phyloP scores from a whole-genome alignment of 2,113 vertebrate genomes.

The Ptyas mucosa region DNA sequence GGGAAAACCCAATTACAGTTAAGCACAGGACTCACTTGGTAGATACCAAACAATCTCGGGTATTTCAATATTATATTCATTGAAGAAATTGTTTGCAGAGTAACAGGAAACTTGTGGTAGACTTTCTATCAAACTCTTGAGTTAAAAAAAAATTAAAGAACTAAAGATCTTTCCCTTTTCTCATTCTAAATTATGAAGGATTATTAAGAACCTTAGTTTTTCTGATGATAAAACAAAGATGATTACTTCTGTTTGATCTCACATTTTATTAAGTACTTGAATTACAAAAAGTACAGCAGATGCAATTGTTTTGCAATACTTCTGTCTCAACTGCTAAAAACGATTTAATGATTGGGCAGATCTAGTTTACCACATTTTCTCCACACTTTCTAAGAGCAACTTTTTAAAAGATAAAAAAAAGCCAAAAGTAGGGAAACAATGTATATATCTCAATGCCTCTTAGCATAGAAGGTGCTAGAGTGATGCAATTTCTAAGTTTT shows the following conservation, averaged over 20 bases:
- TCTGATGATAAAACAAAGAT: slow-evolving; percentile 39
- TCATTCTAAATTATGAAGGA: slow-evolving; percentile 47
- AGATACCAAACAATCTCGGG: slow-evolving; percentile 40
- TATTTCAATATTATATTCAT: slow-evolving; percentile 44
- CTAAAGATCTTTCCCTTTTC: slow-evolving; percentile 42
- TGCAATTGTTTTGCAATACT: slow-evolving; percentile 30
- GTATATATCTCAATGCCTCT: neutral
- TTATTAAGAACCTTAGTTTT: slow-evolving; percentile 45
- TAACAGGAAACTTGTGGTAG: slow-evolving; percentile 47
- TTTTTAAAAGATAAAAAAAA: neutral
- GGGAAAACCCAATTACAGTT: neutral
- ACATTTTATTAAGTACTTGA: slow-evolving; percentile 23
- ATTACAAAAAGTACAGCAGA: neutral
- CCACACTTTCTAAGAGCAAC: neutral
- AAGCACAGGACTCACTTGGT: slow-evolving; percentile 50
- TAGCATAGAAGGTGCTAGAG: slow-evolving; percentile 34
- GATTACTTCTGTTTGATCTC: slow-evolving; percentile 28
- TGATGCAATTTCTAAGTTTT: slow-evolving; percentile 19
- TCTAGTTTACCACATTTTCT: slow-evolving; percentile 26
- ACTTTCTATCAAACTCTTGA: neutral
- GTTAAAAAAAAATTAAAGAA: neutral
- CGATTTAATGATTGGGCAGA: neutral
- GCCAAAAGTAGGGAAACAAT: neutral
- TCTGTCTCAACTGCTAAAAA: slow-evolving; percentile 16
- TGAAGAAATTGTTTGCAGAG: slow-evolving; percentile 53